Evolutionary conservation across 2,797 vertebrate genomes (phyloP).

Genomic region (Acrossocheilus fasciatus): DNA sequence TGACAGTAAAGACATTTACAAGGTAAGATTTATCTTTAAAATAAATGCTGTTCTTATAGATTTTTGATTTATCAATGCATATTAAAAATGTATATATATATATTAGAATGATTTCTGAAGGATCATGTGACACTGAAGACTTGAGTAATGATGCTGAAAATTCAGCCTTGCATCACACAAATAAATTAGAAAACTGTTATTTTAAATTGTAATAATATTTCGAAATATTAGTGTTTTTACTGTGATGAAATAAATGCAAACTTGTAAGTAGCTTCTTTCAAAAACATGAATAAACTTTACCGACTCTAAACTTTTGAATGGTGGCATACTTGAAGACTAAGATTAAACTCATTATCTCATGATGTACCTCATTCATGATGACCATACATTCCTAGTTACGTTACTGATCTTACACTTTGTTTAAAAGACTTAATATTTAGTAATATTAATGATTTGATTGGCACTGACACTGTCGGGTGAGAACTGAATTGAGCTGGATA

Average conservation of each 20-base stretch:
- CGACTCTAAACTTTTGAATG: neutral
- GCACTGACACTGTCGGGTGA: neutral
- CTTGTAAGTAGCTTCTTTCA: no score
- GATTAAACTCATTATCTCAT: neutral
- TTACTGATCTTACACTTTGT: neutral
- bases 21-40: neutral
- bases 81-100: neutral
- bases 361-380: neutral
- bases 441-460: neutral
- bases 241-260: neutral
- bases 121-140: neutral
- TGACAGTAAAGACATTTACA: no score
- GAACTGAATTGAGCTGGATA: neutral
- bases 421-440: neutral
- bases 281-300: neutral
- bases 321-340: neutral
- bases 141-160: neutral
- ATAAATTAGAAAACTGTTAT: neutral
- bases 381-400: neutral
- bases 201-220: neutral
- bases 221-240: neutral
- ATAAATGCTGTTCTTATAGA: neutral
- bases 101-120: neutral
- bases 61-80: neutral
- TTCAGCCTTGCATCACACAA: neutral